phyloP scores from a whole-genome alignment of 2,888 invertebrate species.

The Nasonovia ribisnigri region DNA sequence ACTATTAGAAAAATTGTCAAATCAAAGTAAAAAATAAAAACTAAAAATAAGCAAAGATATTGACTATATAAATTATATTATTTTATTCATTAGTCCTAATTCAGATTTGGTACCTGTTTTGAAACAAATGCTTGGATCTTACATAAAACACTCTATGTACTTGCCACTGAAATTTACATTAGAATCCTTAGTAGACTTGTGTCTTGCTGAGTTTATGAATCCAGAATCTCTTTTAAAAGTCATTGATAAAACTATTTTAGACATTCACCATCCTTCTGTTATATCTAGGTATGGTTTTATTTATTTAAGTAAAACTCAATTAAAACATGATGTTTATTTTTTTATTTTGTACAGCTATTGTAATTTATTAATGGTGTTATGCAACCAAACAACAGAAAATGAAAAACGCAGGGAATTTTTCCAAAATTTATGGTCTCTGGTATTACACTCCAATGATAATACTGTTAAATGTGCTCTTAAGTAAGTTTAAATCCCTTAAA shows the following conservation, averaged over 20 bases:
- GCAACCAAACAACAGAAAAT: conserved; percentile 36
- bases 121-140: conserved; percentile 52
- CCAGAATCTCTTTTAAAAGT: conserved; percentile 41
- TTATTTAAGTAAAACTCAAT: neutral
- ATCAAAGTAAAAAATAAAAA: conserved; percentile 39
- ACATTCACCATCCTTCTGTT: conserved; percentile 46
- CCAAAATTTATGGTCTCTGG: conserved; percentile 42
- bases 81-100: conserved; percentile 54
- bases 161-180: conserved; percentile 53
- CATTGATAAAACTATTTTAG: conserved; percentile 24
- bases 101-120: conserved; percentile 49
- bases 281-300: conserved; percentile 44
- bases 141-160: conserved; percentile 47
- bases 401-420: neutral
- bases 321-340: neutral
- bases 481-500: conserved; percentile 27
- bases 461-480: conserved; percentile 50
- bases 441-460: conserved; percentile 38
- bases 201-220: conserved; percentile 37
- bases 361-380: conserved; percentile 29
- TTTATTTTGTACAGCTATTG: conserved; percentile 38
- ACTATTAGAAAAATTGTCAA: conserved; percentile 51
- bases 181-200: conserved; percentile 56
- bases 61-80: neutral
- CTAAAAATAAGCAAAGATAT: neutral